These are phyloP conservation scores for Erithacus rubecula DNA, from an alignment of 2,797 vertebrate genomes.

Conservation along the genomic window DNA sequence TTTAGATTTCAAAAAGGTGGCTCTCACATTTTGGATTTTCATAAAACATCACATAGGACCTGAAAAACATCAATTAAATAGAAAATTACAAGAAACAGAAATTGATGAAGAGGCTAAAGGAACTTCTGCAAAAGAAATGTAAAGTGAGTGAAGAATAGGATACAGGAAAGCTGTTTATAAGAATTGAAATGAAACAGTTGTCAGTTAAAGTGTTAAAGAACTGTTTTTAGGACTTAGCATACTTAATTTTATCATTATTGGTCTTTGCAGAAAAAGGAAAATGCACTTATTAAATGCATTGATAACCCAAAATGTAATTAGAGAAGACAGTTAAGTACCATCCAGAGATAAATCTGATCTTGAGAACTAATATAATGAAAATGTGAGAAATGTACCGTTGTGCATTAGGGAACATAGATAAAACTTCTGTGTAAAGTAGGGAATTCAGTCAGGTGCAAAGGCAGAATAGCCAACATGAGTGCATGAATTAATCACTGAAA, in stretches of 20 bases:
- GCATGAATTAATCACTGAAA: neutral
- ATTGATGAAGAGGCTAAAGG: neutral
- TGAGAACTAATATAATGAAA: neutral
- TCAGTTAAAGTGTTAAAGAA: neutral
- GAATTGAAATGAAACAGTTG: neutral
- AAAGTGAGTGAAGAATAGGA: neutral
- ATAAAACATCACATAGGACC: neutral
- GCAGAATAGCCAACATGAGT: neutral
- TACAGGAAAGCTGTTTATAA: neutral
- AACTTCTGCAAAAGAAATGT: neutral
- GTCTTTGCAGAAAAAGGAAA: neutral
- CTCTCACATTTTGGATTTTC: neutral
- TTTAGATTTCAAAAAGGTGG: neutral
- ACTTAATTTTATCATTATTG: neutral
- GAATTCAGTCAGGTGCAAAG: neutral
- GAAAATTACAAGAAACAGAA: neutral
- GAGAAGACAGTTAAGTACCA: neutral
- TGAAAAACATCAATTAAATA: neutral
- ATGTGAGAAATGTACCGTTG: neutral
- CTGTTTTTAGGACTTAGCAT: neutral
- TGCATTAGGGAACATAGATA: neutral
- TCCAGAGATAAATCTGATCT: neutral
- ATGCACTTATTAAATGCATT: neutral
- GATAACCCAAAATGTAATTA: neutral
- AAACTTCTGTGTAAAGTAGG: neutral